phyloP scores from a whole-genome alignment of 2,797 vertebrate genomes.

The Neopelma chrysocephalum region DNA sequence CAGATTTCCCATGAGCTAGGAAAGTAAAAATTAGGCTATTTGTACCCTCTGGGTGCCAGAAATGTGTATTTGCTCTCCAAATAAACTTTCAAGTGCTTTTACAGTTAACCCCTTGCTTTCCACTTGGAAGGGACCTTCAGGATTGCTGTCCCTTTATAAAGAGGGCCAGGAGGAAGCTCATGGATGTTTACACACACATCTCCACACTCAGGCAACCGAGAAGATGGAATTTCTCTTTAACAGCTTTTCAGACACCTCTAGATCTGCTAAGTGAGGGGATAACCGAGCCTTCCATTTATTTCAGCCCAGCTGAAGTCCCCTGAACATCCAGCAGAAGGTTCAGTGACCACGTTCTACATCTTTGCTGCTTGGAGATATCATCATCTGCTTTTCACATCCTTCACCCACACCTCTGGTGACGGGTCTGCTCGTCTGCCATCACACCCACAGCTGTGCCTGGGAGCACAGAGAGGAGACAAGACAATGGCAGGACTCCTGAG shows the following conservation, averaged over 20 bases:
- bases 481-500: background rate
- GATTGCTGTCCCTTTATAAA: fast-evolving
- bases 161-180: background rate
- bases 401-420: background rate
- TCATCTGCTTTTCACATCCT: background rate
- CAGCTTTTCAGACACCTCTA: background rate
- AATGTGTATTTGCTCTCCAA: constrained; percentile 28
- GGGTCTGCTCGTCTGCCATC: background rate
- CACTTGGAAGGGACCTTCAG: fast-evolving
- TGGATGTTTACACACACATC: background rate
- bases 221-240: background rate
- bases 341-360: fast-evolving
- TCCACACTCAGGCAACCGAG: fast-evolving
- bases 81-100: background rate
- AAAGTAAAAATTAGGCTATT: background rate
- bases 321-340: background rate
- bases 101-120: constrained; percentile 20
- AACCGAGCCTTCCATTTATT: background rate
- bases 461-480: background rate
- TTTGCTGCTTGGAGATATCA: background rate
- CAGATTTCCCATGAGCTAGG: background rate
- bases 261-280: background rate
- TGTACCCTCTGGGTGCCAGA: constrained; percentile 24
- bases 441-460: background rate
- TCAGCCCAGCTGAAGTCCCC: background rate